Percentiles rank a stretch among this genome's conserved stretches.
These are phyloP conservation scores for Dicycla oo DNA, from an alignment of 2,888 invertebrate species.

Conservation along the genomic window DNA sequence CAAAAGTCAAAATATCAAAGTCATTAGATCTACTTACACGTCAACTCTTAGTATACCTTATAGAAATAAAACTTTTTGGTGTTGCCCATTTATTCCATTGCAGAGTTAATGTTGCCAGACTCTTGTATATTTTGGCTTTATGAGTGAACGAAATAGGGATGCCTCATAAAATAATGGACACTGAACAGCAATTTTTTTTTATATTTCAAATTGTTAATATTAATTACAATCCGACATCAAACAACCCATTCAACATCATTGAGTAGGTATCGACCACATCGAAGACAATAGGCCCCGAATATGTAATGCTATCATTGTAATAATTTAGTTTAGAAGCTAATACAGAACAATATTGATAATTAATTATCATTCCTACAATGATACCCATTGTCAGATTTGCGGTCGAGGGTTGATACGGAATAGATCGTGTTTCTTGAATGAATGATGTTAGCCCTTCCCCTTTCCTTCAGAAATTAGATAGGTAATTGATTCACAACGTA, in stretches of 20 bases:
- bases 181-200: too few species aligned
- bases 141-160: slow-evolving; percentile 5
- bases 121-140: neutral
- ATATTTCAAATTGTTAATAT: slow-evolving; percentile 30
- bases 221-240: slow-evolving; percentile 13
- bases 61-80: too few species aligned
- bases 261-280: neutral
- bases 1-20: too few species aligned
- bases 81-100: too few species aligned
- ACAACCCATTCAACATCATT: slow-evolving; percentile 7
- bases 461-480: too few species aligned
- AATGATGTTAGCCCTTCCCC: too few species aligned
- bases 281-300: slow-evolving; percentile 39
- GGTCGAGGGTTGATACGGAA: slow-evolving; percentile 8
- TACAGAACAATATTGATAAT: slow-evolving; percentile 27
- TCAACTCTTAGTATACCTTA: too few species aligned
- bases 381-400: slow-evolving; percentile 18
- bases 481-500: neutral
- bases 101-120: too few species aligned
- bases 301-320: slow-evolving; percentile 26
- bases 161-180: slow-evolving; percentile 9
- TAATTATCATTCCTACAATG: slow-evolving; percentile 23
- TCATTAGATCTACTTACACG: too few species aligned
- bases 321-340: slow-evolving; percentile 19
- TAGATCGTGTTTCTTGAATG: neutral